phyloP scores from a whole-genome alignment of 2,113 vertebrate genomes.

The Oncorhynchus clarkii region DNA sequence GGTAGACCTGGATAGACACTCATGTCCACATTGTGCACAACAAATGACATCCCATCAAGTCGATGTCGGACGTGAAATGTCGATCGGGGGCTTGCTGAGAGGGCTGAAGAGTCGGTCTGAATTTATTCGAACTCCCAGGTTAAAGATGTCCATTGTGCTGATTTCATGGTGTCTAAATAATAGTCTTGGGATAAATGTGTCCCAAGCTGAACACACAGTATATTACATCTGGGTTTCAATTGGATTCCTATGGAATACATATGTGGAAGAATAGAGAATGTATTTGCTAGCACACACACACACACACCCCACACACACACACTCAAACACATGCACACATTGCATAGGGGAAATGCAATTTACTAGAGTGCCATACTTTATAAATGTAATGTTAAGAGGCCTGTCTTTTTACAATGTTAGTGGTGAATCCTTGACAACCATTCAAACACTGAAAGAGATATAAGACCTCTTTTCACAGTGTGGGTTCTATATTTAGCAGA shows the following conservation, averaged over 20 bases:
- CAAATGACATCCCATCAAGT: constrained; percentile 35
- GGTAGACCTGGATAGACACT: constrained; percentile 33
- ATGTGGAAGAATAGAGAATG: background rate
- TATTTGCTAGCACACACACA: background rate
- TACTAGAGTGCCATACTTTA: constrained; percentile 42
- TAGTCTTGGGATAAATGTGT: background rate
- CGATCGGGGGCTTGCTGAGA: background rate
- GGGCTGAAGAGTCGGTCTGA: background rate
- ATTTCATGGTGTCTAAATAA: background rate
- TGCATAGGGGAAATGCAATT: constrained; percentile 23
- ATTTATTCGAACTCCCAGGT: background rate
- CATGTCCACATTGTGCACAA: constrained; percentile 32
- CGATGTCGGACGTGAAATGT: constrained; percentile 40
- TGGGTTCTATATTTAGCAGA: background rate
- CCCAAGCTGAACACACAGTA: background rate
- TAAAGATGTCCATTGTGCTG: background rate
- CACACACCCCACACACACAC: background rate
- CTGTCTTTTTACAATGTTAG: constrained; percentile 36
- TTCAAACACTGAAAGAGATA: constrained; percentile 41
- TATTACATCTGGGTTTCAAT: background rate
- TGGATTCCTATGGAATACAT: background rate
- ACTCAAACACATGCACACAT: background rate
- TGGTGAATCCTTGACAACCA: constrained; percentile 34
- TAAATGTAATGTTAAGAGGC: constrained; percentile 30
- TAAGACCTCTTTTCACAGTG: background rate